Conservation (phyloP, 2,797 vertebrate genomes). For the Numenius phaeopus region DNA sequence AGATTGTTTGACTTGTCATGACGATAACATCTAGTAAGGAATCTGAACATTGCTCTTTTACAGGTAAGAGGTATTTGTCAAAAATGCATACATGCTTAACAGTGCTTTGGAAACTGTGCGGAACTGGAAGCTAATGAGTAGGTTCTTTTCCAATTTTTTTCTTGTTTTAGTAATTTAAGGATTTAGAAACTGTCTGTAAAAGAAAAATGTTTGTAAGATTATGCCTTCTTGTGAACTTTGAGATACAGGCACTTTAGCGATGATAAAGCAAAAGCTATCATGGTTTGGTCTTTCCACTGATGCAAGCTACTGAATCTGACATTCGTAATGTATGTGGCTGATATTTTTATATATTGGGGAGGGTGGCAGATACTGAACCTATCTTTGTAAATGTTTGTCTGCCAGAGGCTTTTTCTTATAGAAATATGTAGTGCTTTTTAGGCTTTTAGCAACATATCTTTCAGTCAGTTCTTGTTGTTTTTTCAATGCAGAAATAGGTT, state of each 20-base stretch:
- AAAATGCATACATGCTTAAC: constrained; percentile 37
- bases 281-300: constrained; percentile 47
- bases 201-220: constrained; percentile 46
- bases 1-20: constrained; percentile 57
- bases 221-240: constrained; percentile 41
- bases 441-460: not conserved
- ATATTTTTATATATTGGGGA: not conserved
- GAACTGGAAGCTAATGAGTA: constrained; percentile 53
- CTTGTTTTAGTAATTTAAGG: constrained; percentile 30
- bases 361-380: not conserved
- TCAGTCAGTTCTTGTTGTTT: not conserved
- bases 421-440: not conserved
- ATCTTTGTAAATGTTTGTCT: not conserved
- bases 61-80: constrained; percentile 79
- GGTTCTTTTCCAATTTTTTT: constrained; percentile 16
- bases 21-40: constrained; percentile 68
- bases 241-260: constrained; percentile 37
- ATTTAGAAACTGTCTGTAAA: constrained; percentile 22
- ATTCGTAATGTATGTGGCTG: constrained; percentile 4
- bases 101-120: constrained; percentile 29
- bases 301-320: constrained; percentile 41
- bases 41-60: constrained; percentile 54
- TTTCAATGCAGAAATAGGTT: constrained; percentile 25
- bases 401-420: not conserved
- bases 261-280: constrained; percentile 25